Percentiles rank a stretch among this genome's conserved stretches.
phyloP scores from a whole-genome alignment of 2,888 invertebrate species.

The Chydorus sphaericus region DNA sequence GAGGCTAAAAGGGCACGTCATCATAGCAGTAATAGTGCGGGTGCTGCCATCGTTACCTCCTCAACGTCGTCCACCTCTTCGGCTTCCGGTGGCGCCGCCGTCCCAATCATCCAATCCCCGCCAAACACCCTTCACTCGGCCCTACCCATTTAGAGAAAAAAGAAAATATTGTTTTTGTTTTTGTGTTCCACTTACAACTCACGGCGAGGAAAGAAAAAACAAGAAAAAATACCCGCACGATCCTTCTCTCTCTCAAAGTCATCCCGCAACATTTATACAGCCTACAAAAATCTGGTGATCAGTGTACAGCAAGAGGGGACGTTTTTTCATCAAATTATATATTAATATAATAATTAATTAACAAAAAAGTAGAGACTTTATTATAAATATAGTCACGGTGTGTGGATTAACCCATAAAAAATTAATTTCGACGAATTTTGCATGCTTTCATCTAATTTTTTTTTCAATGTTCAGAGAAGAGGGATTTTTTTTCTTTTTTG shows the following conservation, averaged over 20 bases:
- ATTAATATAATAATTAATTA: too few species aligned
- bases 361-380: too few species aligned
- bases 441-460: too few species aligned
- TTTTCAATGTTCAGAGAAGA: too few species aligned
- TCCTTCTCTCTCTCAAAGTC: background rate
- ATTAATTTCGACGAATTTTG: too few species aligned
- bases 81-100: conserved; percentile 2
- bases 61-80: background rate
- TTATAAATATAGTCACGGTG: too few species aligned
- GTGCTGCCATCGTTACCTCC: background rate
- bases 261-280: background rate
- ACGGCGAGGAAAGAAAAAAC: background rate
- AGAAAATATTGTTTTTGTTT: background rate
- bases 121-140: conserved; percentile 3
- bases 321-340: too few species aligned
- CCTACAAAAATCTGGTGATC: too few species aligned
- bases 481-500: too few species aligned
- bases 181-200: too few species aligned
- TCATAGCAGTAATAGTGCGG: conserved; percentile 3
- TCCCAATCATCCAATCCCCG: conserved; percentile 3
- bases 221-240: background rate
- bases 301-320: too few species aligned
- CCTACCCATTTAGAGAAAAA: conserved; percentile 1
- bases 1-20: conserved; percentile 87
- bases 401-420: too few species aligned